Base-by-base conservation (phyloP, 37 sponge, comb jelly and placozoan species). In the Theonella swinhoei region DNA sequence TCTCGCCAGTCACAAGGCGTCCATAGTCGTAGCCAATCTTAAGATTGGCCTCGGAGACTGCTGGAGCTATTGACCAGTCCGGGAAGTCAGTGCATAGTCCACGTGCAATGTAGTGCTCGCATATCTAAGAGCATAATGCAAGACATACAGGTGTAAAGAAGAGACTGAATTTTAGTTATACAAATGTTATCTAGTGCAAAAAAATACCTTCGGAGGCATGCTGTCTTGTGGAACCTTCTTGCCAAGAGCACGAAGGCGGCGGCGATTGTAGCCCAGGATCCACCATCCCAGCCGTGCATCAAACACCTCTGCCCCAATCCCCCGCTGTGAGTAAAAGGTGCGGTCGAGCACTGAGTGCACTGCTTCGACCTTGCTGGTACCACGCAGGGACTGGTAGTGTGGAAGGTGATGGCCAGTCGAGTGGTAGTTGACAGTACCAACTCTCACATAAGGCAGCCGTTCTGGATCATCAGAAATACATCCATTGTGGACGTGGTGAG, bases 271-370 rank as follows among this genome's bases (percentile, higher is more conserved):
- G 29, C 71, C 86, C 4, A 77, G 29, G 1, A 85, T 59, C 86
- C 79, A 85, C 78, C 86, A 85, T 4, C 78, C 86, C 86, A 77
- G 47, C 39, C 78, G 63, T 77, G 86, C 79, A 85, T 85, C 72
- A 77, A 85, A 77, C 2, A 85, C 86, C 67, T 76, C 86, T 1
- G 71, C 62, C 11, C 78, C 78, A n/a, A 85, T 85, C 42, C 86
- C 79, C 30, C 86, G 71, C 33, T 85, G 86, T 38, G 78, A 54
- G 77, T 85, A 85, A 41, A 85, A 85, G 61, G 86, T 69, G 19
- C 63, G 59, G 72, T 85, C 78, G 32, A 85, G 86, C 17, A 85
- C 86, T 7, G 72, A 85, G 66, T 85, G 86, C 40, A 84, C 78
- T 31, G 77, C 77, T 76, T 84, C 77, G 62, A 84, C 85, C 61